Base-by-base conservation (phyloP, 2,113 vertebrate genomes). In the Rhinolophus sinicus region DNA sequence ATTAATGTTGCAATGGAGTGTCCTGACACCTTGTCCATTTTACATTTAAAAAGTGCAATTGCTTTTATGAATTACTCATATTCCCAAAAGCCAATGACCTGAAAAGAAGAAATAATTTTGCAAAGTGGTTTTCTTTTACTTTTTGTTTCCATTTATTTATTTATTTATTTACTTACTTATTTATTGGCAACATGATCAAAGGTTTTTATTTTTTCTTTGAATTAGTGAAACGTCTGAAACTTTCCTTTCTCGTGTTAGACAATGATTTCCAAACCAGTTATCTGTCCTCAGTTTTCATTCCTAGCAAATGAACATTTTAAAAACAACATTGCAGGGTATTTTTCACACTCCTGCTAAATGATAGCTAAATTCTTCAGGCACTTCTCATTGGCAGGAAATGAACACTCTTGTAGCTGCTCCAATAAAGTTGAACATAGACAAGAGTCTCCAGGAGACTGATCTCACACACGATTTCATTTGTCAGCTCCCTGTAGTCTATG, bases 261-360 rank as follows among this genome's bases (percentile, higher is more conserved):
- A 96, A 97, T 92, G 33, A 94, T 94, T 96, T 92, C 69, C 47
- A 89, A 95, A 70, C 35, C 44, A 97, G 82, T 94, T 96, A 69
- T 78, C 33, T 72, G 8, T 60, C 50, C 91, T 97, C 72, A 88
- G 60, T 95, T 96, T 96, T 96, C 21, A 88, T 90, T 94, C 30
- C 67, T 88, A 84, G 67, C 30, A 95, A 93, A 94, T 82, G 76
- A 95, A 75, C 44, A 95, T 52, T 64, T 89, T 90, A 85, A 70
- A 95, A 93, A 70, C 73, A 44, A 60, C 64, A 70, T 86, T 70
- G 24, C 33, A 92, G 44, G 28, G 6, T 88, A 52, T 52, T 78
- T 93, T 92, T 93, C 72, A 94, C 38, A 81, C 44, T 90, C 60
- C 10, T 82, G 30, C 19, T 94, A 88, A 84, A 88, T 93, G 83